Base-by-base conservation (phyloP, 2,113 vertebrate genomes). In the Cynoglossus semilaevis region DNA sequence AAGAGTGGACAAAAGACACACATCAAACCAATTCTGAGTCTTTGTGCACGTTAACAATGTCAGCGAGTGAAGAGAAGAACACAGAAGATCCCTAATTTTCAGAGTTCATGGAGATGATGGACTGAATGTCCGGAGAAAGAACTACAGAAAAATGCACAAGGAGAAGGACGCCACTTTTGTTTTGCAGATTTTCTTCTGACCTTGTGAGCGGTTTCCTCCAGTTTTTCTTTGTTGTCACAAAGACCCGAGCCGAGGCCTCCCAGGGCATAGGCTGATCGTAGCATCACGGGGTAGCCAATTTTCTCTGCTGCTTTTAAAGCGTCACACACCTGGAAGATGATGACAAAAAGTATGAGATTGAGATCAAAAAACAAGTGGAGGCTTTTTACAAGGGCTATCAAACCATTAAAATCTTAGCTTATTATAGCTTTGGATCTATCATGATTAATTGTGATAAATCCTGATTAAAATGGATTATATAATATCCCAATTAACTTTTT, bases 201-300 rank as follows among this genome's bases (percentile, higher is more conserved):
- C 91, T 95, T 96, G 1, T 81, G 85, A 41, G 92, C 90, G 2
- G 94, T 93, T 60, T 97, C 93, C 51, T 92, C 48, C 51, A 97
- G 89, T 50, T 69, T 94, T 5, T 92, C 92, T 77, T 84, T 90
- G 71, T 93, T 82, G 36, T 83, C 80, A 80, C 96, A 98, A 44
- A 98, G 82, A 18, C 96, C 96, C 9, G 96, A 98, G 10, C 96
- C 96, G 51, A 98, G 86, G 4, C 96, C 96, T 8, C 96, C 96
- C 14, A 97, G 88, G 3, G 96, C 94, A 8, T 98, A 98, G 34
- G 96, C 96, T 15, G 94, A 97, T 12, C 96, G 93, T 34, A 98
- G 83, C 94, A 98, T 98, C 63, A 98, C 94, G 0, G 96, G 96
- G 58, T 96, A 98, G 14, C 92, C 90, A 19, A 97, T 98, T 59